These are phyloP conservation scores for Minunthozetes semirufus DNA, from an alignment of 2,888 invertebrate species.

Conservation along the genomic window DNA sequence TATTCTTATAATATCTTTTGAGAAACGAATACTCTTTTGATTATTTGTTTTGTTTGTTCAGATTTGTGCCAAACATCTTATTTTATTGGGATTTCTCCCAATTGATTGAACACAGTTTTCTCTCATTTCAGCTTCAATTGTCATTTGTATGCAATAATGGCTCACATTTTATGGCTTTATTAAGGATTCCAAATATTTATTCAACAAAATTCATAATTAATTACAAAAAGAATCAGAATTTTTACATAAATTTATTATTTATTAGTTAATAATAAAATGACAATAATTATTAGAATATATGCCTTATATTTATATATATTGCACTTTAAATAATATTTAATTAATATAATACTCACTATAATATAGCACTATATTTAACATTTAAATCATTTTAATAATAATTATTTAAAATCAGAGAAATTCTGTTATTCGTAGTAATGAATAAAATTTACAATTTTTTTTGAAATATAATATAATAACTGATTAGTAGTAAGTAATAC, in stretches of 20 bases:
- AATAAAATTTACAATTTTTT: neutral
- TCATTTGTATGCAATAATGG: too few relatives aligned
- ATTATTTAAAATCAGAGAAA: neutral
- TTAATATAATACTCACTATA: neutral
- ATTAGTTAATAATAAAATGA: neutral
- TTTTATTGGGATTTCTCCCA: neutral
- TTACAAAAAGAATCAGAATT: neutral
- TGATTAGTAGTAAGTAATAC: neutral
- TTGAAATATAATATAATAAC: neutral
- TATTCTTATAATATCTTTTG: neutral
- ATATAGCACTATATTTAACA: too few relatives aligned
- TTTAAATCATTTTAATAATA: too few relatives aligned
- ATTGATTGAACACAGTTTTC: neutral
- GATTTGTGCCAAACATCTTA: slow-evolving; percentile 3
- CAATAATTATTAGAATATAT: neutral
- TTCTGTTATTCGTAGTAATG: neutral
- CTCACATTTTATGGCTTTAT: neutral
- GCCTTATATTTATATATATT: neutral
- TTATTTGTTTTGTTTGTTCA: slow-evolving; percentile 6
- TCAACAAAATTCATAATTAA: neutral
- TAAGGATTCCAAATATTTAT: neutral
- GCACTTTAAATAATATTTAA: neutral
- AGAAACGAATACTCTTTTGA: slow-evolving; percentile 2
- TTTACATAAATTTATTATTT: neutral
- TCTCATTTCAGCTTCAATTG: neutral